A percentile compares a stretch with the other conserved stretches of the same genome.
Conservation (phyloP, 2,113 vertebrate species). For the Spea bombifrons region DNA sequence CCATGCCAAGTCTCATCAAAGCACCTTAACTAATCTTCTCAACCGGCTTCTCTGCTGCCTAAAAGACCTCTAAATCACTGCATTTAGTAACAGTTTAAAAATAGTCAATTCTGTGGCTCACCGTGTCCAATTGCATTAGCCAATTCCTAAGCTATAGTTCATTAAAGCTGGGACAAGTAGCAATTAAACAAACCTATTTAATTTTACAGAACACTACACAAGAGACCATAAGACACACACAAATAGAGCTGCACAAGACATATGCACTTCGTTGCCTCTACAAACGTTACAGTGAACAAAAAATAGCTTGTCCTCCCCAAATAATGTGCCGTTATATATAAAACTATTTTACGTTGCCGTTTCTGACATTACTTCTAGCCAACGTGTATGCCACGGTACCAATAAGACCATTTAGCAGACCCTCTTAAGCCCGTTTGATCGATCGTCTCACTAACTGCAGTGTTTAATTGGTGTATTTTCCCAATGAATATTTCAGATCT, state of each 20-base stretch:
- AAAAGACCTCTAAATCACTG: constrained; percentile 27
- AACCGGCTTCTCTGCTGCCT: constrained; percentile 26
- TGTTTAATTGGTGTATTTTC: constrained; percentile 7
- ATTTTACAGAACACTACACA: constrained; percentile 32
- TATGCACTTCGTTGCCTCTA: background rate
- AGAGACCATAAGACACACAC: constrained; percentile 5
- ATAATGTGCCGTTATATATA: no score
- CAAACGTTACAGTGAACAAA: no score
- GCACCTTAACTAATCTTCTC: constrained; percentile 36
- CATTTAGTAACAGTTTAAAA: constrained; percentile 43
- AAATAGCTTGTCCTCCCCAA: no score
- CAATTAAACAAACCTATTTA: constrained; percentile 33
- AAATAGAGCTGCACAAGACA: background rate
- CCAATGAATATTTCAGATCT: constrained; percentile 18
- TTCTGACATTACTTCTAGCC: no score
- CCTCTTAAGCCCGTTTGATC: no score
- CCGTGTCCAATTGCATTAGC: constrained; percentile 32
- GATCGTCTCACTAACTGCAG: background rate
- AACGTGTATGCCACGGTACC: no score
- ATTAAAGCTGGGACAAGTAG: constrained; percentile 34
- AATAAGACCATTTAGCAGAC: no score
- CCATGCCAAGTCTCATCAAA: constrained; percentile 38
- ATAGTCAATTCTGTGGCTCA: constrained; percentile 35
- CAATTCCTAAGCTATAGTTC: constrained; percentile 26
- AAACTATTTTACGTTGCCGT: no score